A percentile compares a stretch with the other conserved stretches of the same genome.
These are phyloP conservation scores for Chironomus tentans DNA, from an alignment of 2,888 invertebrate genomes.

Conservation along the genomic window DNA sequence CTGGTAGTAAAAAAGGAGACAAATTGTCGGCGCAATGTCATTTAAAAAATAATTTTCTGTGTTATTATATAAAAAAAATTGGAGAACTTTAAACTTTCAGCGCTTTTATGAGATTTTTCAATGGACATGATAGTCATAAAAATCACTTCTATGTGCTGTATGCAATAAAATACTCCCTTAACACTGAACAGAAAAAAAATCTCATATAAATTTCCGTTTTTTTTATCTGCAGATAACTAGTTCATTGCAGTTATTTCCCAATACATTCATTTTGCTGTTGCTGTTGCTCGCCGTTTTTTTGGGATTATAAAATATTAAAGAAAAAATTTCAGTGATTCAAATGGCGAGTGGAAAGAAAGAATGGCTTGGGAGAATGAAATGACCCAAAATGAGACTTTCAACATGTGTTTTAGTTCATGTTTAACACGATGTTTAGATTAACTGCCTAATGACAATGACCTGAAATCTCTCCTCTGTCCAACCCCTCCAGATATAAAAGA, in stretches of 20 bases:
- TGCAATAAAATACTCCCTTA: background rate
- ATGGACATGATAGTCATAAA: too few relatives aligned
- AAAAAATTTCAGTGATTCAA: background rate
- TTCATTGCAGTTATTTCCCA: background rate
- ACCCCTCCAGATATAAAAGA: background rate
- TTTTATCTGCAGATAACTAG: background rate
- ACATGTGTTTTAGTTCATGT: constrained; percentile 21
- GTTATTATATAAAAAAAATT: too few relatives aligned
- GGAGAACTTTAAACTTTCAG: too few relatives aligned
- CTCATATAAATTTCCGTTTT: background rate
- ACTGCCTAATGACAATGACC: constrained; percentile 9
- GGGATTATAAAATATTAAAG: background rate
- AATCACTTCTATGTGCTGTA: too few relatives aligned
- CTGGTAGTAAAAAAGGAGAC: background rate
- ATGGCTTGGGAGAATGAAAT: background rate
- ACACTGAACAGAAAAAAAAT: background rate
- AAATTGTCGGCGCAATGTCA: background rate
- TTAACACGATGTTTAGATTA: constrained; percentile 24
- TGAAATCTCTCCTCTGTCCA: background rate
- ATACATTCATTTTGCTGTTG: background rate
- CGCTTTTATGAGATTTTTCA: too few relatives aligned
- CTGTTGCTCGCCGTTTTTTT: too few relatives aligned
- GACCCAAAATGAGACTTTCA: background rate
- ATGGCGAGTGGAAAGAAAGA: background rate
- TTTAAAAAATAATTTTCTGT: too few relatives aligned